A percentile compares a stretch with the other conserved stretches of the same genome.
These are phyloP conservation scores for Rhinichthys klamathensis DNA, from an alignment of 2,113 vertebrate species.

Conservation along the genomic window DNA sequence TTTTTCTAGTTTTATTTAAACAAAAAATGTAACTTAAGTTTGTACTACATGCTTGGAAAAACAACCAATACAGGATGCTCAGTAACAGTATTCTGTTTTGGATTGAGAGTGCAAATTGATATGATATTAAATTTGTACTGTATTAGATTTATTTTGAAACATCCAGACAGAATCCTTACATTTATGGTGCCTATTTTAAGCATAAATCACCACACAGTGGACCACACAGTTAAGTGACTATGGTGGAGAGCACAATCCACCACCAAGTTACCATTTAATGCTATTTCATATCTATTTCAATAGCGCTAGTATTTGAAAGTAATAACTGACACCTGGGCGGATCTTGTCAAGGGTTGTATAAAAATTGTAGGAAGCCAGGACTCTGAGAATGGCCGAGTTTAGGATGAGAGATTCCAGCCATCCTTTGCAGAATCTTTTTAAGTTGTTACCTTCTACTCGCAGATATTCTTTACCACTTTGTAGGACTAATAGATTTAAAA, in stretches of 20 bases:
- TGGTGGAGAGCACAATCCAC: neutral
- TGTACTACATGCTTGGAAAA: neutral
- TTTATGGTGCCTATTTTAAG: too few species aligned
- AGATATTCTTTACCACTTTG: too few species aligned
- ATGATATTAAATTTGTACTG: neutral
- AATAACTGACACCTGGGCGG: constrained; percentile 20
- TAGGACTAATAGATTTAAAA: too few species aligned
- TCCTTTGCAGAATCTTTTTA: too few species aligned
- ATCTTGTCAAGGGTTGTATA: neutral
- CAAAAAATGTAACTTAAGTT: neutral
- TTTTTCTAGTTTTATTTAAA: neutral
- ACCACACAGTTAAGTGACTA: neutral
- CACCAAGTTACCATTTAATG: constrained; percentile 11
- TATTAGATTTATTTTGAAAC: neutral
- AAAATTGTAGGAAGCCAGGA: too few species aligned
- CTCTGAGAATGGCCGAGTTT: too few species aligned
- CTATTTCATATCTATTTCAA: constrained; percentile 12
- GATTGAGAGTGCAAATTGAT: neutral
- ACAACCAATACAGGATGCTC: neutral
- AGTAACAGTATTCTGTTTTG: neutral
- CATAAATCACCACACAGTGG: neutral
- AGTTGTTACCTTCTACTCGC: too few species aligned
- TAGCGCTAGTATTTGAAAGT: constrained; percentile 23
- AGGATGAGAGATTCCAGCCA: too few species aligned
- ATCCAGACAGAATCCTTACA: neutral